Evolutionary conservation across 2,797 vertebrate species (phyloP), one percentile per base, ranked within the genome.

Genomic region (Poliocrania exsul): DNA sequence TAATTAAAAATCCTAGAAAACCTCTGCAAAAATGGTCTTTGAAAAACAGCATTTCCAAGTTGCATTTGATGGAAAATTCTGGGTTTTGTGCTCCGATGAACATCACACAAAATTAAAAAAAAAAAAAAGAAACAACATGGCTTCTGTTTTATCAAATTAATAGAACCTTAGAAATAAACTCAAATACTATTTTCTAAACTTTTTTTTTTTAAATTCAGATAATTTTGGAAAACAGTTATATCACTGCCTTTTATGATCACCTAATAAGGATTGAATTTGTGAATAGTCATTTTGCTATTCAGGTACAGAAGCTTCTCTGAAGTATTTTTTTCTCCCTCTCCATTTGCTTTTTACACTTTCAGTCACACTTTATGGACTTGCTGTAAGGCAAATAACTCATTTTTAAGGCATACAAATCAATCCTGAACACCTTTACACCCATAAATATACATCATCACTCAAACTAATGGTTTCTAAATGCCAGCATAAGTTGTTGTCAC

Each of bases 391-490:
- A 67, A 56, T 50, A 40, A 86, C 53, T 78, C 18, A 67, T 81
- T 90, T 86, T 83, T 60, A 81, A 66, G 53, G 81, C 37, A n/a
- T 74, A 60, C 31, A 81, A 83, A 88, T 95, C 61, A 90, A 60
- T 81, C 77, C 20, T 64, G 49, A 90, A 40, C 33, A 60, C 61
- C 25, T 88, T 65, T 64, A 79, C 49, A 29, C 53, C 17, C 10
- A 14, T 38, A 65, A 85, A 54, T 74, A 81, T 49, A n/a, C 31
- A 64, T 81, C 62, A 66, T 77, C 49, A 83, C 57, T 86, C 81
- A 88, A 74, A 67, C 15, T 58, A 78, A 74, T 53, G 10, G 62
- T 73, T 92, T 85, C 78, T 94, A 78, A 81, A 84, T 38, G 58
- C 46, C 78, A 71, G 6, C 25, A 3, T 25, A 88, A 90, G 58